Percentiles rank a stretch among this genome's conserved stretches.
phyloP scores from a whole-genome alignment of 2,888 invertebrate species.

The Drosophila leonis region DNA sequence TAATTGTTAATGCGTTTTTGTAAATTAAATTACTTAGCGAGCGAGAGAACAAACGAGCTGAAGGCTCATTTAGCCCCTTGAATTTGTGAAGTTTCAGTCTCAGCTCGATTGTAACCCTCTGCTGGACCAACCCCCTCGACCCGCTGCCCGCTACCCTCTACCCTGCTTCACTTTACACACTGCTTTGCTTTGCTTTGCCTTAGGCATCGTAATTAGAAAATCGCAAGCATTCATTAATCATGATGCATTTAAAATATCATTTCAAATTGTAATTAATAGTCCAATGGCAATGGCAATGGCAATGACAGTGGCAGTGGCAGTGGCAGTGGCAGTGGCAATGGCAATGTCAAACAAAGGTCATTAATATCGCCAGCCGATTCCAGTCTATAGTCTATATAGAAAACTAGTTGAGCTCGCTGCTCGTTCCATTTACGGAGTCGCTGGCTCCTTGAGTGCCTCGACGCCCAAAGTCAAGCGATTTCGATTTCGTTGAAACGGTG shows the following conservation, averaged over 20 bases:
- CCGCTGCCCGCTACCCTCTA: neutral
- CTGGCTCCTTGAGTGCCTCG: slow-evolving; percentile 10
- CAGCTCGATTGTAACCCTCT: slow-evolving; percentile 26
- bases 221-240: slow-evolving; percentile 72
- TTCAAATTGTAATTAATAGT: slow-evolving; percentile 76
- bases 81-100: neutral
- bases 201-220: slow-evolving; percentile 70
- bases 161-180: neutral
- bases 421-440: slow-evolving; percentile 27
- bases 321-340: slow-evolving; percentile 31
- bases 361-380: slow-evolving; percentile 48
- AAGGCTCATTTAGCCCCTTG: slow-evolving; percentile 44
- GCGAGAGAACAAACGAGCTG: slow-evolving; percentile 24
- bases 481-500: slow-evolving; percentile 58
- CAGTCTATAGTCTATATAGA: slow-evolving; percentile 23
- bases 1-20: slow-evolving; percentile 44
- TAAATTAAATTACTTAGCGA: slow-evolving; percentile 59
- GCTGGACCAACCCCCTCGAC: neutral
- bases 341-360: slow-evolving; percentile 77
- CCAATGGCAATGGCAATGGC: slow-evolving; percentile 66
- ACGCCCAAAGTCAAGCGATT: slow-evolving; percentile 58
- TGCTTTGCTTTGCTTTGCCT: neutral
- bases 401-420: neutral
- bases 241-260: slow-evolving; percentile 74
- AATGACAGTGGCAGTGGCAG: slow-evolving; percentile 38